These are phyloP conservation scores for Panonychus citri DNA, from an alignment of 1,140 invertebrate genomes.

Conservation along the genomic window DNA sequence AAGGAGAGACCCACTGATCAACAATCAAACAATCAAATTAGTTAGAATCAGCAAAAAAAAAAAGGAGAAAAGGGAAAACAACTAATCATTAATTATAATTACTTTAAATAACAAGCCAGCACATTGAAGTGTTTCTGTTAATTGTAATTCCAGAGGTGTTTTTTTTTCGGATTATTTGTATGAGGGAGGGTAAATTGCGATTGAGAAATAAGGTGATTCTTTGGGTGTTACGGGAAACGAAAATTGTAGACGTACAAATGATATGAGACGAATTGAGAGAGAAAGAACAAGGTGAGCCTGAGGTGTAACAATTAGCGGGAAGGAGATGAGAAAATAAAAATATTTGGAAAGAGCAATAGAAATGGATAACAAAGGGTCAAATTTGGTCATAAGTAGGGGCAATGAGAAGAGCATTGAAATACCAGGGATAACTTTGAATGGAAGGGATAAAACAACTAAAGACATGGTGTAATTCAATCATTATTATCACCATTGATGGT, in stretches of 20 bases:
- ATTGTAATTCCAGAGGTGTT: neutral
- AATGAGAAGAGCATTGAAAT: neutral
- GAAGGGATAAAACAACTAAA: neutral
- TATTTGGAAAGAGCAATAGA: neutral
- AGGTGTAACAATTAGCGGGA: neutral
- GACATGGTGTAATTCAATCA: neutral
- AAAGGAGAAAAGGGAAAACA: too few relatives aligned
- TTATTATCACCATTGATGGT: too few relatives aligned
- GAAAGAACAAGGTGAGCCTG: neutral
- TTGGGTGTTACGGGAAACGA: conserved; percentile 4
- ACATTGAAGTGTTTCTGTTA: too few relatives aligned
- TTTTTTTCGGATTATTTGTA: too few relatives aligned
- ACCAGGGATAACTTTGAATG: neutral
- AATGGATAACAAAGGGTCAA: neutral
- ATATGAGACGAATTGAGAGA: neutral
- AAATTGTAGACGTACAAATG: neutral
- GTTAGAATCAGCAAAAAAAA: too few relatives aligned
- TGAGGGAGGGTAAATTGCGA: conserved; percentile 7
- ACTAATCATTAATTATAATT: too few relatives aligned
- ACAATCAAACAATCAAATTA: too few relatives aligned
- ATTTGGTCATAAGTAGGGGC: neutral
- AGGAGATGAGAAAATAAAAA: neutral
- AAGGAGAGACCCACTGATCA: too few relatives aligned
- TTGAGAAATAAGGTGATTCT: conserved; percentile 5
- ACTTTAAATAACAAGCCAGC: too few relatives aligned